Evolutionary conservation across 64 coral and sea anemone species (phyloP), one percentile per base, ranked within the genome.

Genomic region (Anthopleura sola): DNA sequence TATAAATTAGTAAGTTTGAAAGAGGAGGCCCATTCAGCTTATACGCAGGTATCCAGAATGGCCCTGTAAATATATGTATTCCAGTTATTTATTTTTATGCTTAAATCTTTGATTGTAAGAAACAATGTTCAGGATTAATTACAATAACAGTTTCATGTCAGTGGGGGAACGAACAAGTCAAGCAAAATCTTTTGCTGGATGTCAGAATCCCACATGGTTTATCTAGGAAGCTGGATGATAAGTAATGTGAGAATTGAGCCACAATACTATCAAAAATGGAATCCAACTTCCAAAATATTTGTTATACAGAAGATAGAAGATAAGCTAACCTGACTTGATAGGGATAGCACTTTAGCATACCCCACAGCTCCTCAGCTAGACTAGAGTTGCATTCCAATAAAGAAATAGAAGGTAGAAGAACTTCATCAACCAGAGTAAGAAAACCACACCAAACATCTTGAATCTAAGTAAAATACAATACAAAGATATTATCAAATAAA

Each of bases 371-470:
- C 75, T 98, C 96, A 24, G 96, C 92, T 84, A 98, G 88, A 81
- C 96, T 98, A 26, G 96, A 94, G 87, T 98, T 98, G 84, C 96
- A 98, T 84, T 98, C 96, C 48, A 98, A 60, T 60, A 98, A 75
- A 60, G 96, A 98, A 23, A 98, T 60, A 23, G 96, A 98, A 33
- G 96, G 96, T 39, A 98, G 80, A 29, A 98, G 89, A 31, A 98
- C 96, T 87, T 98, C 89, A 87, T 98, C 96, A 49, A 98, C 75
- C 13, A 98, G 82, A 3, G 93, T 92, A 18, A 94, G 68, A 64
- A 98, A 87, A 4, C 92, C 92, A 88, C 93, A 94, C 96, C 96
- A 98, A 31, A 98, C 96, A 86, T 81, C 81, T 49, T 86, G 92
- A 83, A 94, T 75, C 96, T 98, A 16, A 26, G 87, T 21, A 54